Conservation (phyloP, 2,113 vertebrate species). For the Capreolus pygargus region DNA sequence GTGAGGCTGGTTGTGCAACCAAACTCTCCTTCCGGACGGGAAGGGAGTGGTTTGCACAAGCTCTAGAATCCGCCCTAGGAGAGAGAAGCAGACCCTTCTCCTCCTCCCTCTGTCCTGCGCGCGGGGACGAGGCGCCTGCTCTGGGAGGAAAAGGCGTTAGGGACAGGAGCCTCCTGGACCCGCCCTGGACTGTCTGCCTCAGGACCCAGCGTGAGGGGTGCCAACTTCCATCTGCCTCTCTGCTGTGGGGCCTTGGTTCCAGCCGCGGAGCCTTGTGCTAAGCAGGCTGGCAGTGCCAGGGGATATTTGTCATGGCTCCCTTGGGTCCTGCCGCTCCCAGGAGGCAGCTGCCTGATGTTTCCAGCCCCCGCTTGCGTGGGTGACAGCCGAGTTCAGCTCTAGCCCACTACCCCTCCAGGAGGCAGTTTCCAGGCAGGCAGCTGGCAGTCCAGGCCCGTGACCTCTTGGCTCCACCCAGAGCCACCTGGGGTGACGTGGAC, state of each 20-base stretch:
- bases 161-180: not conserved
- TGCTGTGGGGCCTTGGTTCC: not conserved
- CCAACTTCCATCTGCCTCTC: not conserved
- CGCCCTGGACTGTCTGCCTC: not conserved
- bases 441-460: not conserved
- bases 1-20: not conserved
- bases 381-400: not conserved
- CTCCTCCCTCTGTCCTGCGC: not conserved
- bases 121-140: too few relatives aligned
- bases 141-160: not conserved
- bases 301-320: not conserved
- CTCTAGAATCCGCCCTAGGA: not conserved
- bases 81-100: not conserved
- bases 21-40: rapidly evolving
- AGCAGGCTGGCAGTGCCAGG: not conserved
- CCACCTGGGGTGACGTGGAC: not conserved
- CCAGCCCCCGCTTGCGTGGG: not conserved
- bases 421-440: not conserved
- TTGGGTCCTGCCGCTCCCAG: not conserved
- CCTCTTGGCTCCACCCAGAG: not conserved
- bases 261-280: not conserved
- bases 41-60: not conserved
- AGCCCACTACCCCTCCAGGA: not conserved
- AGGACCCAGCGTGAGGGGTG: not conserved
- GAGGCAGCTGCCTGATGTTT: not conserved